Conservation (phyloP, 2,888 invertebrate species). For the Morpho helenor region DNA sequence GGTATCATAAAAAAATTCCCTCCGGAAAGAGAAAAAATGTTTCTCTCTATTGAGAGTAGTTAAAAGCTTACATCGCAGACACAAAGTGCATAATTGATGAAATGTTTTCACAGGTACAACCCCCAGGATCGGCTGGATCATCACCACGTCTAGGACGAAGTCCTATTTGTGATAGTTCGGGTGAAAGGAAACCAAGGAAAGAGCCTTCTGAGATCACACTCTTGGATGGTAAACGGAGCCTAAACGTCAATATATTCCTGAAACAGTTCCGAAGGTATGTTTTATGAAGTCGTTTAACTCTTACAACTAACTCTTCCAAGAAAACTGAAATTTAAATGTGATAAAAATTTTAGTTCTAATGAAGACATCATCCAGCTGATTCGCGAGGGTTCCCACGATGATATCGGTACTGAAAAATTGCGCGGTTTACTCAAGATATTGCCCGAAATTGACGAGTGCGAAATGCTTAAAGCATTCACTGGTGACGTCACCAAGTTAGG, state of each 20-base stretch:
- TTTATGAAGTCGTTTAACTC: too few species aligned
- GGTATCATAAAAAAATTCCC: too few species aligned
- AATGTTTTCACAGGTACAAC: conserved; percentile 48
- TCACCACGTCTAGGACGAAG: conserved; percentile 67
- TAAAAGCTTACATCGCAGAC: neutral
- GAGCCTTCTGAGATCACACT: conserved; percentile 93
- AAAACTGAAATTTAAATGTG: too few species aligned
- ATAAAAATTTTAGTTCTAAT: conserved; percentile 82
- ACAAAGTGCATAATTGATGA: too few species aligned
- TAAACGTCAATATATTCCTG: conserved; percentile 98
- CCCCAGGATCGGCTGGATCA: conserved; percentile 70
- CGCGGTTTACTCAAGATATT: conserved; percentile 94
- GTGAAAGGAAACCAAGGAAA: conserved; percentile 84
- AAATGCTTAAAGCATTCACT: conserved; percentile 92
- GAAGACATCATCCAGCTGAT: conserved; percentile 94
- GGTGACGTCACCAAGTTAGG: conserved; percentile 93
- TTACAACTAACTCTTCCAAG: too few species aligned
- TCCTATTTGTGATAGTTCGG: conserved; percentile 64
- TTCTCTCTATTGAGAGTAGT: too few species aligned
- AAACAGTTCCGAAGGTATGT: conserved; percentile 94
- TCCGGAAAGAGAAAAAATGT: too few species aligned
- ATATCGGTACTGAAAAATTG: conserved; percentile 94
- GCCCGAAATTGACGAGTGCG: conserved; percentile 95
- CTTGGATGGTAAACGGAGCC: conserved; percentile 94
- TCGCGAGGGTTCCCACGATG: conserved; percentile 89